Evolutionary conservation across 2,113 vertebrate genomes (phyloP), one percentile per base, ranked within the genome.

Genomic region (Notothenia coriiceps): DNA sequence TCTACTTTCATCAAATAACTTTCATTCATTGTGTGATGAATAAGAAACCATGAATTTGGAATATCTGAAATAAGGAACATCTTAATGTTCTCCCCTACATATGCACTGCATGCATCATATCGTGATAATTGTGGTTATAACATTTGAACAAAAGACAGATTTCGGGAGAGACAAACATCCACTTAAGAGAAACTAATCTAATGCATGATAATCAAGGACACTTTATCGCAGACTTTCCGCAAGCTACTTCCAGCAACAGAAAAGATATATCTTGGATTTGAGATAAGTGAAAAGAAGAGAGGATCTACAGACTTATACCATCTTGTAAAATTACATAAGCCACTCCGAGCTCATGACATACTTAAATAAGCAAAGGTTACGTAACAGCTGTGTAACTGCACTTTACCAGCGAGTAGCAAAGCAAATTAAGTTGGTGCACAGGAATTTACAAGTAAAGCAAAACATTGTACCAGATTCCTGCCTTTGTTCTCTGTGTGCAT

Each of bases 281-380:
- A 90, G 88, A 90, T 88, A 88, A 89, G 83, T 82, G 81, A 79
- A 78, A 85, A 84, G 73, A 76, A 77, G 80, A 85, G 85, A 75
- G 70, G 73, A 88, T 86, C 81, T 86, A 91, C 91, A 89, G 86
- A 93, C 92, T 93, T 93, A 89, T 89, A 90, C 83, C 79, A 86
- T 93, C 91, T 94, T 90, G 92, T 91, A 88, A 94, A 90, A 91
- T 95, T 95, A 94, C 88, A 94, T 94, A 95, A 95, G 89, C 89
- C 92, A 93, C 92, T 95, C 92, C 91, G 43, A 85, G 87, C 90
- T 92, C 92, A 91, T 92, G 92, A 91, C 93, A 95, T 81, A 94
- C 91, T 94, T 92, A 94, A 95, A 93, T 83, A 94, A 93, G 90
- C 91, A 91, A 89, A 89, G 89, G 91, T 95, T 95, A 95, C 81